A percentile compares a stretch with the other conserved stretches of the same genome.
Evolutionary conservation across 2,888 invertebrate species (phyloP).

Genomic region (Agrilus mali): DNA sequence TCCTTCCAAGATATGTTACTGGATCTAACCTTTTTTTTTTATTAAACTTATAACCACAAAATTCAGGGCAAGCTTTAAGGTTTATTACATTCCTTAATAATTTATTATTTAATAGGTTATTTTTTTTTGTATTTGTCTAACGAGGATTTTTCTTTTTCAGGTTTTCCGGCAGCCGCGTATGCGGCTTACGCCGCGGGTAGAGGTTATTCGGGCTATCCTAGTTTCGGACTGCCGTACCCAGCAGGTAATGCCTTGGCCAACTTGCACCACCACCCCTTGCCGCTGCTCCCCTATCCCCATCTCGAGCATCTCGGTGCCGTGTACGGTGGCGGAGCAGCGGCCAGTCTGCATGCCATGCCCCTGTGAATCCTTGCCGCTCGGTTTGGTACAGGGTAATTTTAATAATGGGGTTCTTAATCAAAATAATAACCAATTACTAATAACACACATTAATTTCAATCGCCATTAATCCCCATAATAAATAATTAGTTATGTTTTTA

Average conservation of each 20-base stretch:
- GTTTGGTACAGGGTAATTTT: too few species aligned
- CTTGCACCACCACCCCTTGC: conserved; percentile 58
- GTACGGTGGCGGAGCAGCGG: conserved; percentile 34
- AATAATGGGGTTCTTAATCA: too few species aligned
- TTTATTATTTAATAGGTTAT: not conserved
- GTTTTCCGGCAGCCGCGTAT: conserved; percentile 90
- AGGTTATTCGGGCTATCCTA: conserved; percentile 94
- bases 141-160: conserved; percentile 39
- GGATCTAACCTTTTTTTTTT: too few species aligned
- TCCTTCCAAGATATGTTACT: too few species aligned
- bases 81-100: not conserved
- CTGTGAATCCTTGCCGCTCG: conserved; percentile 42
- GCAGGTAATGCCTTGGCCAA: conserved; percentile 85
- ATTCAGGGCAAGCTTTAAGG: too few species aligned
- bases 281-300: conserved; percentile 49
- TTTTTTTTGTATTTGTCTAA: not conserved
- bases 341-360: conserved; percentile 64
- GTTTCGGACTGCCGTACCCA: conserved; percentile 95
- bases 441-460: too few species aligned
- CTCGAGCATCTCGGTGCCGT: conserved; percentile 46
- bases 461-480: too few species aligned
- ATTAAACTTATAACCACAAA: too few species aligned
- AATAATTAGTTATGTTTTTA: too few species aligned
- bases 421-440: too few species aligned
- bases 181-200: conserved; percentile 94